These are phyloP conservation scores for Tenthredo distinguenda DNA, from an alignment of 2,888 invertebrate genomes.

Conservation along the genomic window DNA sequence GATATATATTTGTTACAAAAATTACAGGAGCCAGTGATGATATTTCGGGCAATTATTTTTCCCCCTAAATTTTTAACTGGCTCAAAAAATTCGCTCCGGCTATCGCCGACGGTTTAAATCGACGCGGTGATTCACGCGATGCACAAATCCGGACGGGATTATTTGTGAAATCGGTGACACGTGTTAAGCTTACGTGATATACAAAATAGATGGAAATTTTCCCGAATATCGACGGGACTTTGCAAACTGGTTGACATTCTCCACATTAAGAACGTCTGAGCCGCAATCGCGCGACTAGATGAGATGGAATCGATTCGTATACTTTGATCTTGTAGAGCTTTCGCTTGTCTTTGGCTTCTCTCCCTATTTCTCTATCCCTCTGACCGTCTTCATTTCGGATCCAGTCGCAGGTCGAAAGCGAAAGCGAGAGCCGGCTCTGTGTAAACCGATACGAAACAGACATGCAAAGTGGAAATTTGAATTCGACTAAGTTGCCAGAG, in stretches of 20 bases:
- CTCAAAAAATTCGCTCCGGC: background rate
- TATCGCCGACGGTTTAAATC: background rate
- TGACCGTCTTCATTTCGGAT: background rate
- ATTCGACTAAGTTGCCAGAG: background rate
- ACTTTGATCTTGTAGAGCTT: conserved; percentile 17
- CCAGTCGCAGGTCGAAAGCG: background rate
- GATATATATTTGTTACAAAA: background rate
- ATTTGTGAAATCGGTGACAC: background rate
- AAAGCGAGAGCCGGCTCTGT: background rate
- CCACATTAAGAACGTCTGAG: background rate
- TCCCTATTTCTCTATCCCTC: background rate
- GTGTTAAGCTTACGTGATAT: background rate
- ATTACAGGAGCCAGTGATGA: background rate
- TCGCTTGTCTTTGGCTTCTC: background rate
- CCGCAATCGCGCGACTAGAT: background rate
- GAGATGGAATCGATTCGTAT: background rate
- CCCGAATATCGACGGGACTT: no score
- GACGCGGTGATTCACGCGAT: background rate
- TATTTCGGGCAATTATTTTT: background rate
- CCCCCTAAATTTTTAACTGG: background rate
- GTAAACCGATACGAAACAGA: background rate
- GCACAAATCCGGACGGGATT: conserved; percentile 3
- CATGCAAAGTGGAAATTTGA: conserved; percentile 36
- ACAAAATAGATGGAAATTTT: background rate
- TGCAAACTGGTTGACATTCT: background rate